Evolutionary conservation across 2,888 invertebrate genomes (phyloP), one percentile per base, ranked within the genome.

Genomic region (Lasioglossum calceatum): DNA sequence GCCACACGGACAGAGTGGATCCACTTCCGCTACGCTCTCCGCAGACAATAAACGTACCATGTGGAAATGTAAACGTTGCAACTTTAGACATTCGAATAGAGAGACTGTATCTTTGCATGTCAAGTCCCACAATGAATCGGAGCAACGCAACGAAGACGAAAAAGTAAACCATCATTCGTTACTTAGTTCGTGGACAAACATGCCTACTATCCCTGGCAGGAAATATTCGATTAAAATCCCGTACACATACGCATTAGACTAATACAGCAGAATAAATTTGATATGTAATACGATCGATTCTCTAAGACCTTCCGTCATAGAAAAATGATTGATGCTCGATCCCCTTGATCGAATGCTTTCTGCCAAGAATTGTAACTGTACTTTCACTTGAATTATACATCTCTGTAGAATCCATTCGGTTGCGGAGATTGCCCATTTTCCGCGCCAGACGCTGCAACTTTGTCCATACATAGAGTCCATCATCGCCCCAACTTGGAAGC

Each of bases 1-100:
- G 27, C 19, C 86, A 39, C 73, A 84, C 32, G 32, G 74, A 36
- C 79, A 81, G 1, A 50, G 78, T 16, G 79, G 90, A 27, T 89
- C 91, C 4, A 80, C 84, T 64, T 81, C 91, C 19, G 72, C 88
- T 7, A 70, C 86, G 7, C 67, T 87, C 7, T 73, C 85, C 94
- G 96, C 95, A 92, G 97, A 96, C 92, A 96, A 96, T 70, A 98
- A 97, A 95, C 97, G 97, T 93, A 98, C 97, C 23, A 95, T 97
- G 91, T 98, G 98, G 97, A 98, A 98, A 94, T 99, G 99, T 95
- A 98, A 98, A 95, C 98, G 98, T 94, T 99, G 99, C 95, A 97
- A 97, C 94, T 98, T 98, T 92, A 97, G 97, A 91, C 96, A 97
- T 94, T 96, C 96, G 42, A 97, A 96, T 91, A 96, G 97, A 76